Evolutionary conservation across 2,888 invertebrate species (phyloP).

Genomic region (Orchesellides sinensis): DNA sequence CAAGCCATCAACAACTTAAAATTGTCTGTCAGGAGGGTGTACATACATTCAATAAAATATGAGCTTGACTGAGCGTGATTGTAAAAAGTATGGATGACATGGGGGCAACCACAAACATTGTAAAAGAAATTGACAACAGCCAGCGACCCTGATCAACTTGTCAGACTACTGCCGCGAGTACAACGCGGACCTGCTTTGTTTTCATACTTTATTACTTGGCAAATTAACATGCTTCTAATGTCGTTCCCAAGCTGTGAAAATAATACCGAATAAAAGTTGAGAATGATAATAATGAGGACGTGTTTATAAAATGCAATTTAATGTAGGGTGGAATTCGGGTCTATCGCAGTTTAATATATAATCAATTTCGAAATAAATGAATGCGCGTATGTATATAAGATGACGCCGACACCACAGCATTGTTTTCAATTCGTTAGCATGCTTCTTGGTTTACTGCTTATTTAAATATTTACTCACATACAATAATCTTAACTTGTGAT

Average conservation of each 20-base stretch:
- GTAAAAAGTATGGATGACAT: not conserved
- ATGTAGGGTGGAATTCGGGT: constrained; percentile 1
- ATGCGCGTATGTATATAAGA: too few relatives aligned
- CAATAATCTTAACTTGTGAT: too few relatives aligned
- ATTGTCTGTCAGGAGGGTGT: not conserved
- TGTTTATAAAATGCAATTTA: constrained; percentile 33
- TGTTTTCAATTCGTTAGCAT: too few relatives aligned
- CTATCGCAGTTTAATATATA: too few relatives aligned
- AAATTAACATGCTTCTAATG: not conserved
- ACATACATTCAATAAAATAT: not conserved
- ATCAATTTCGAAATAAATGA: too few relatives aligned
- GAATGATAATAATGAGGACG: constrained; percentile 36
- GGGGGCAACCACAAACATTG: constrained; percentile 14
- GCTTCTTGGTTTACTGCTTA: too few relatives aligned
- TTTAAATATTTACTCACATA: too few relatives aligned
- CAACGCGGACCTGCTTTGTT: not conserved
- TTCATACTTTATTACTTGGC: constrained; percentile 3
- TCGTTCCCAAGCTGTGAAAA: not conserved
- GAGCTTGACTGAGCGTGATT: not conserved
- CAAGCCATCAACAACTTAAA: constrained; percentile 28
- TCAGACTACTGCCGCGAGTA: constrained; percentile 3
- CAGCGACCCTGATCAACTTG: constrained; percentile 49
- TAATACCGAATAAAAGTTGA: not conserved
- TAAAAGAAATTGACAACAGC: constrained; percentile 36
- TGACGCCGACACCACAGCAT: too few relatives aligned